Base-by-base conservation (phyloP, 2,113 vertebrate genomes). In the Crotalus tigris region DNA sequence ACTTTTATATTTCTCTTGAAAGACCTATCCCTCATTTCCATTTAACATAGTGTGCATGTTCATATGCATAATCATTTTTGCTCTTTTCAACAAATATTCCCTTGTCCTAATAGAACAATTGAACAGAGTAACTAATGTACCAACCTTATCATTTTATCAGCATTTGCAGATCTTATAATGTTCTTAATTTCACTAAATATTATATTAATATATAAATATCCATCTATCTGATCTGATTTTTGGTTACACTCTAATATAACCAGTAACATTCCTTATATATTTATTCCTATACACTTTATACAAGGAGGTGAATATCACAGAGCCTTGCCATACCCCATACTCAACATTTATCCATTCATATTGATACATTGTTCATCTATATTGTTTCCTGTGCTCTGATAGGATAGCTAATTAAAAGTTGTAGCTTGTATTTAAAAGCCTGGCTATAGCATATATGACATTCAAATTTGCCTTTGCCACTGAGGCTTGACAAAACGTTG, bases 341-440 rank as follows among this genome's bases (percentile, higher is more conserved):
- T 75, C n/a, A 75, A 19, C 69, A 75, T 39, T 75, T 75, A 39
- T 19, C 15, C n/a, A 75, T 19, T 75, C 69, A 39, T 33, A 19
- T 75, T 39, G 39, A 75, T 19, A 39, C 69, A 7, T 39, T 75
- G 81, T 49, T 8, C 19, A 91, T 92, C 92, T 94, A 94, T 92
- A 92, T 94, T 85, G 46, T 23, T 69, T 85, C 90, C 55, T 89
- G 61, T 88, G 33, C 49, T 90, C 24, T 46, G 21, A 21, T 54
- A 5, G 46, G 7, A 39, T 54, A 69, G 49, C 51, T 69, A 54
- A 69, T 59, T 69, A 58, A 54, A 39, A 15, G 13, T 55, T 33
- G 26, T 88, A 33, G 55, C 58, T 33, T 51, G 49, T 61, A 61
- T 49, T 29, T 55, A 29, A 54, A 24, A 49, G 23, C 13, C 21